phyloP scores from a whole-genome alignment of 2,113 vertebrate species.

The Propithecus coquereli region DNA sequence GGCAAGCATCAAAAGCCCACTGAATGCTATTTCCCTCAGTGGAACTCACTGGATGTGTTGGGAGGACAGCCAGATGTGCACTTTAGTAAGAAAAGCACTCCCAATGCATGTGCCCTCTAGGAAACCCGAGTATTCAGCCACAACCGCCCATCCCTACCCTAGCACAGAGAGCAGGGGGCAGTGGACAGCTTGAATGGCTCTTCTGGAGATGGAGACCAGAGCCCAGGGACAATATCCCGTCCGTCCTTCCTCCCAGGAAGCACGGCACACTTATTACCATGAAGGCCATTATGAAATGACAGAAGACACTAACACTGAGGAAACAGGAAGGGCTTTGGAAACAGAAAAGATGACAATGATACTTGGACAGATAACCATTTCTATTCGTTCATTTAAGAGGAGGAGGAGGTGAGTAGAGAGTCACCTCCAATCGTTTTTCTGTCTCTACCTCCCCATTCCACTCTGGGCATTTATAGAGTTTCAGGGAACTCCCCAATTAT shows the following conservation, averaged over 20 bases:
- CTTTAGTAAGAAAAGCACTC: neutral
- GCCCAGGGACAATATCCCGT: neutral
- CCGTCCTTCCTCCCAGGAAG: neutral
- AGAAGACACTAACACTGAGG: neutral
- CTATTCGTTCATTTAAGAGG: neutral
- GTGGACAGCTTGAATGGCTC: neutral
- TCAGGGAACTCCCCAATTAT: neutral
- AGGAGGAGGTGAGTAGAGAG: neutral
- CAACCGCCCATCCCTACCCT: neutral
- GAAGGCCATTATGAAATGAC: constrained; percentile 38
- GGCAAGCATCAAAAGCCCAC: constrained; percentile 19
- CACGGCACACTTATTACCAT: neutral
- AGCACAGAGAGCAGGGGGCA: neutral
- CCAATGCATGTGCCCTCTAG: neutral
- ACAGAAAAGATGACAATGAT: constrained; percentile 16
- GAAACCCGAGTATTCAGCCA: neutral
- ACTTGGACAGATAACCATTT: neutral
- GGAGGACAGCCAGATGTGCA: constrained; percentile 4
- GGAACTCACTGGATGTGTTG: neutral
- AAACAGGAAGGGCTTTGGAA: neutral
- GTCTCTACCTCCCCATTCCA: neutral
- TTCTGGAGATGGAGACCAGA: neutral
- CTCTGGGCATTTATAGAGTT: neutral
- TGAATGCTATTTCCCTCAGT: neutral
- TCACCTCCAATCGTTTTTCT: neutral